Percentiles rank a stretch among this genome's conserved stretches.
These are phyloP conservation scores for Caradrina kadenii DNA, from an alignment of 2,888 invertebrate genomes.

Conservation along the genomic window DNA sequence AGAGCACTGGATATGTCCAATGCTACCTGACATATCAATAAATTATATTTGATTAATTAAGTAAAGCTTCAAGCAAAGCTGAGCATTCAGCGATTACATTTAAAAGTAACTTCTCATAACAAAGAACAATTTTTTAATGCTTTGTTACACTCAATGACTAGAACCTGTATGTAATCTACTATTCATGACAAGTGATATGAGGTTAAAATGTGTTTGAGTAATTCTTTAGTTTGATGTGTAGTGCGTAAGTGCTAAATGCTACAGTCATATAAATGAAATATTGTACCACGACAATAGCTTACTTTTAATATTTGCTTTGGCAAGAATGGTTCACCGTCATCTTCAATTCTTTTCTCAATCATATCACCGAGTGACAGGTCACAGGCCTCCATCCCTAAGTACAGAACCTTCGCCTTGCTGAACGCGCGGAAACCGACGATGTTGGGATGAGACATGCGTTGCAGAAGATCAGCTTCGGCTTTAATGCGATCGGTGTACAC, in stretches of 20 bases:
- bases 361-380: constrained; percentile 93
- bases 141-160: background rate
- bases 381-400: constrained; percentile 95
- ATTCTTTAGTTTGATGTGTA: background rate
- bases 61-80: too few species aligned
- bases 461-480: constrained; percentile 93
- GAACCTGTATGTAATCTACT: background rate
- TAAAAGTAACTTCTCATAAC: too few species aligned
- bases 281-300: constrained; percentile 15
- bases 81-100: too few species aligned
- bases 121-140: too few species aligned
- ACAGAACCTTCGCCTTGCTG: constrained; percentile 89
- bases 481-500: constrained; percentile 90
- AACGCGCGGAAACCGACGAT: constrained; percentile 94
- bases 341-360: constrained; percentile 92
- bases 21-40: constrained; percentile 85
- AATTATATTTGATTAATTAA: too few species aligned
- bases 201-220: background rate
- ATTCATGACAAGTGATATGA: background rate
- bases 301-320: constrained; percentile 91
- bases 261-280: background rate
- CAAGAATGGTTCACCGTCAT: constrained; percentile 90
- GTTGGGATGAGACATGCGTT: constrained; percentile 94
- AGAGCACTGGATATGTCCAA: constrained; percentile 93
- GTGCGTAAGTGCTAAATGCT: background rate